phyloP scores from a whole-genome alignment of 2,113 vertebrate species.

The Anseranas semipalmata region DNA sequence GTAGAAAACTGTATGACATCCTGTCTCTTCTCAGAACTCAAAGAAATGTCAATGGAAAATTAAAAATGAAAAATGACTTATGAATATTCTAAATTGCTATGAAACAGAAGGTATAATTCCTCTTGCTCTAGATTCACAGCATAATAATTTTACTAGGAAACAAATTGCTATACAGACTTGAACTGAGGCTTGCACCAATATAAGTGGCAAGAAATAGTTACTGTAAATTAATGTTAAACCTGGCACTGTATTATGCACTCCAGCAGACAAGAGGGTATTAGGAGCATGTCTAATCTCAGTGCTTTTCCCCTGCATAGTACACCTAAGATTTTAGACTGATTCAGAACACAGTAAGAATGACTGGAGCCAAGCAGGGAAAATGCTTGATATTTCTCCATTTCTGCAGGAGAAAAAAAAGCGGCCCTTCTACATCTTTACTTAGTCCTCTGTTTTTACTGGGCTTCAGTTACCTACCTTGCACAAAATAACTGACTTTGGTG shows the following conservation, averaged over 20 bases:
- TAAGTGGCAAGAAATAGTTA: background rate
- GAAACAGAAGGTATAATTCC: background rate
- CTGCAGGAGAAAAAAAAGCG: rapidly evolving
- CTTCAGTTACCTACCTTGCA: background rate
- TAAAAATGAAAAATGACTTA: background rate
- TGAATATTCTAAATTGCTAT: background rate
- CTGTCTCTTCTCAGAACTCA: background rate
- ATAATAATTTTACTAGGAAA: background rate
- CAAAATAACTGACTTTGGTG: background rate
- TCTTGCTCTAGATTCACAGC: background rate
- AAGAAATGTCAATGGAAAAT: background rate
- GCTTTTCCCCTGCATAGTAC: background rate
- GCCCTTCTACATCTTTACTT: background rate
- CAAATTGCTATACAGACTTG: background rate
- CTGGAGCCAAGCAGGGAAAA: background rate
- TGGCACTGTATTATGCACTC: background rate
- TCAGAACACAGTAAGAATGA: background rate
- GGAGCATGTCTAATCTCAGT: background rate
- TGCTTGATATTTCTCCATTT: background rate
- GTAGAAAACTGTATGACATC: background rate
- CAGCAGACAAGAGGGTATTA: background rate
- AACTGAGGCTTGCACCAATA: background rate
- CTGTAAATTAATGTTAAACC: background rate
- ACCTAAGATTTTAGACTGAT: background rate
- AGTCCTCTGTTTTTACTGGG: background rate